Base-by-base conservation (phyloP, 2,113 vertebrate species). In the Ascaphus truei region DNA sequence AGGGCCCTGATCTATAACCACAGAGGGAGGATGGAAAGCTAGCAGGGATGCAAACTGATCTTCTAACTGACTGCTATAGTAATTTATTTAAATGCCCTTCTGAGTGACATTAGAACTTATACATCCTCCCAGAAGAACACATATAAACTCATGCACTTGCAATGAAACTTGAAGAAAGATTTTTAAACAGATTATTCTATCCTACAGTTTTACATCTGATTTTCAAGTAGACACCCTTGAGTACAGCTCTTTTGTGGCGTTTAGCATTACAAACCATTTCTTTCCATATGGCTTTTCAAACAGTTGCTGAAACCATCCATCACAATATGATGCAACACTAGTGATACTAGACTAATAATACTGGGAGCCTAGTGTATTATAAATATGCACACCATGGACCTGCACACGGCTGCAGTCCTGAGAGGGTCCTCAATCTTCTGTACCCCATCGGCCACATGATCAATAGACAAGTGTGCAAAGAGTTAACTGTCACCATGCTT, bases 51-150 rank as follows among this genome's bases (percentile, higher is more conserved):
- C 67, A 61, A 71, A 61, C 57, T 58, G 59, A 71, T 61, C 67
- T 61, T 61, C 11, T 61, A 71, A 71, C 67, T 31, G 45, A 71
- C 67, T 71, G 67, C 67, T 52, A 71, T 71, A 71, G 67, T 71
- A 71, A 71, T 71, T 71, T 61, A 52, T 71, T 71, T 71, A 61
- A 71, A 71, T 71, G 48, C 45, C 34, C 67, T 71, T 71, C 56
- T 61, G 67, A 71, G 67, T 61, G 67, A 71, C 57, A 71, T 71
- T 61, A 61, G 56, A 71, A 61, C 30, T 71, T 26, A 52, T 36
- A 71, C 67, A 71, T 71, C 67, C 67, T 71, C 67, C 67, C 67
- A 51, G 27, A 52, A 52, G 67, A 71, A 39, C 57, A 50, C 57
- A 71, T 61, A 61, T 61, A 71, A 71, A 71, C 8, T 29, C 18